Base-by-base conservation (phyloP, 2,888 invertebrate genomes). In the Amphimallon solstitiale region DNA sequence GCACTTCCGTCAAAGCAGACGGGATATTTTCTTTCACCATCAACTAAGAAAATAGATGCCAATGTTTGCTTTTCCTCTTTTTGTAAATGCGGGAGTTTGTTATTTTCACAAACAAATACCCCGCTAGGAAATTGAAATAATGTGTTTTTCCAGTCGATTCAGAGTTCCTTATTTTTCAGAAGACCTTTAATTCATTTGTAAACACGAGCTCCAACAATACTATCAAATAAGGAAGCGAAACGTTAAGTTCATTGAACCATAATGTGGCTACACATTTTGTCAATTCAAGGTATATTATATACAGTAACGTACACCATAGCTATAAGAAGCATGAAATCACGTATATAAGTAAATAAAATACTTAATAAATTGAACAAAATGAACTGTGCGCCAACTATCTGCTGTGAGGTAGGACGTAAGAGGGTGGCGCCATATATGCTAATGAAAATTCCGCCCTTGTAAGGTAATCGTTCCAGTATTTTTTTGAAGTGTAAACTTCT, bases 41-140 rank as follows among this genome's bases (percentile, higher is more conserved):
- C 40, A 23, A n/a, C 7, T 56, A 40, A 40, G 56, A 35, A 56
- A 56, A 23, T 40, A 40, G 1, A 7, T 5, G 29, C 29, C 40
- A 19, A 37, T 40, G 40, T 43, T 56, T 43, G 56, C 40, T 56
- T 56, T 56, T n/a, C n/a, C 29, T 46, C 40, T 35, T 23, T 38
- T 40, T 56, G 14, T 40, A 17, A 43, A 14, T 40, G 56, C 54
- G 21, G 23, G 40, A 21, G 23, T 14, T 40, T 56, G 40, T 56
- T 56, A 43, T 56, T 56, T 56, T 14, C 19, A 40, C 56, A 56
- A 56, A 56, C 40, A 56, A 40, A 40, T 40, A 40, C 14, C 40
- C 40, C 40, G 7, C 12, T 56, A 56, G 40, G 56, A 56, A 56
- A 56, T 43, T 56, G 56, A 56, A 40, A 40, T 56, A 56, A 56